phyloP scores from a whole-genome alignment of 1,140 invertebrate genomes.

The Zaprionus kolodkinae region DNA sequence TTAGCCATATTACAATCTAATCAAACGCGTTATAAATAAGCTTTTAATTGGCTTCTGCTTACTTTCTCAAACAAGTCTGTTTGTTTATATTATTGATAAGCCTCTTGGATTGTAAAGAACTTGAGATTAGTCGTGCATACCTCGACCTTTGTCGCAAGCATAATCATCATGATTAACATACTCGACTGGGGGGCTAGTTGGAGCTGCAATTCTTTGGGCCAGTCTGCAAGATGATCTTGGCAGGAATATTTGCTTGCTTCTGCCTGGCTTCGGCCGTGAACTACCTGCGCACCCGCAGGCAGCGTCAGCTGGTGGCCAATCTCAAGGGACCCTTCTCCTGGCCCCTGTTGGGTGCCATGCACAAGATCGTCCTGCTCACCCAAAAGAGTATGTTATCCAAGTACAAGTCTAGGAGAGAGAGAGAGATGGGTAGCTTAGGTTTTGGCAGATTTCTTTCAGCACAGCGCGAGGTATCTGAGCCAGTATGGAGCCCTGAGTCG shows the following conservation, averaged over 20 bases:
- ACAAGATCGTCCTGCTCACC: slow-evolving; percentile 58
- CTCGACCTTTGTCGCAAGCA: not conserved
- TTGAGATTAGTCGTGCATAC: slow-evolving; percentile 41
- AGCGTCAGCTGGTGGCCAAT: slow-evolving; percentile 55
- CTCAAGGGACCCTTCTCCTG: slow-evolving; percentile 65
- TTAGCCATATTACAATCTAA: not conserved
- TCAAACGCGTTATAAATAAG: not conserved
- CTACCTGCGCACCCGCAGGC: slow-evolving; percentile 58
- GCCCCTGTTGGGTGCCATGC: slow-evolving; percentile 63
- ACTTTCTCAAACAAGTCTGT: not conserved
- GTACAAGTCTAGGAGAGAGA: no score
- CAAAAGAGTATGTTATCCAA: slow-evolving; percentile 53
- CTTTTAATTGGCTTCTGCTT: not conserved
- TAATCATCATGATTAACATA: slow-evolving; percentile 39
- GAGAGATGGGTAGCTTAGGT: not conserved
- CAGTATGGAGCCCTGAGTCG: slow-evolving; percentile 61
- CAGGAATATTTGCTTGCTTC: slow-evolving; percentile 68
- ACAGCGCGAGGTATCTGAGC: slow-evolving; percentile 47
- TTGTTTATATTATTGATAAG: not conserved
- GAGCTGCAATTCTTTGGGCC: no score
- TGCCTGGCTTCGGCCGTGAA: slow-evolving; percentile 70
- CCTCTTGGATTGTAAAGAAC: slow-evolving; percentile 29
- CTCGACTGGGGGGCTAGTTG: not conserved
- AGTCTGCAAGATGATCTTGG: slow-evolving; percentile 71
- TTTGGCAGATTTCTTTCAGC: slow-evolving; percentile 60